Evolutionary conservation across 2,888 invertebrate species (phyloP).

Genomic region (Heteromurus nitidus): DNA sequence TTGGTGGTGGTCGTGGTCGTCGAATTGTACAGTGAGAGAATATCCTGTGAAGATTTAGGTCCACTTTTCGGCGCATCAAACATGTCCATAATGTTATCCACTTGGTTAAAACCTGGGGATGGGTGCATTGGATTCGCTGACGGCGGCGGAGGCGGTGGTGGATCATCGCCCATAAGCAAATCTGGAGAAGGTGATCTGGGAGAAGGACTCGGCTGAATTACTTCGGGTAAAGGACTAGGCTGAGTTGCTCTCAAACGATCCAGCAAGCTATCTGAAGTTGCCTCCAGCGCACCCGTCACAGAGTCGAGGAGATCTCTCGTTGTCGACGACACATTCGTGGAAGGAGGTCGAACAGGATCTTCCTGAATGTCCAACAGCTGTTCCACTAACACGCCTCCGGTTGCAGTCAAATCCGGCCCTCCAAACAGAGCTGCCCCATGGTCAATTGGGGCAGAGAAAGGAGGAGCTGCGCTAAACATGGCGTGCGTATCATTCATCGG

Average conservation of each 20-base stretch:
- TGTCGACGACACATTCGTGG: slow-evolving; percentile 76
- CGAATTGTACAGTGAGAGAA: slow-evolving; percentile 81
- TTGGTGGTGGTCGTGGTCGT: slow-evolving; percentile 79
- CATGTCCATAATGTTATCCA: slow-evolving; percentile 71
- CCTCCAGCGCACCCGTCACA: slow-evolving; percentile 92
- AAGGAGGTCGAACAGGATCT: slow-evolving; percentile 55
- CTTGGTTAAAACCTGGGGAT: slow-evolving; percentile 64
- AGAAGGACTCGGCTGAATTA: slow-evolving; percentile 86
- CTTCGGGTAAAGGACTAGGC: slow-evolving; percentile 84
- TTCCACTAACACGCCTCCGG: slow-evolving; percentile 48
- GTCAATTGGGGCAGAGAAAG: slow-evolving; percentile 13
- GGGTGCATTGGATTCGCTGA: slow-evolving; percentile 73
- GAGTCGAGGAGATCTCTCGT: slow-evolving; percentile 90
- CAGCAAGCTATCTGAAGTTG: slow-evolving; percentile 87
- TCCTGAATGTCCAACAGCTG: slow-evolving; percentile 50
- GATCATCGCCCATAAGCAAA: slow-evolving; percentile 66
- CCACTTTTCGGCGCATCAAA: slow-evolving; percentile 70
- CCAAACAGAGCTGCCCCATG: slow-evolving; percentile 25
- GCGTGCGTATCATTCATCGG: slow-evolving; percentile 25
- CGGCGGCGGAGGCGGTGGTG: slow-evolving; percentile 71
- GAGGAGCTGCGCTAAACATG: no score
- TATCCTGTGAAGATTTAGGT: slow-evolving; percentile 65
- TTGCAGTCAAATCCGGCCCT: slow-evolving; percentile 61
- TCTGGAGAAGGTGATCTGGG: slow-evolving; percentile 76
- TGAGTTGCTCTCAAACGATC: slow-evolving; percentile 89